Percentiles rank a stretch among this genome's conserved stretches.
These are phyloP conservation scores for Serranus cabrilla DNA, from an alignment of 2,797 vertebrate species.

Conservation along the genomic window DNA sequence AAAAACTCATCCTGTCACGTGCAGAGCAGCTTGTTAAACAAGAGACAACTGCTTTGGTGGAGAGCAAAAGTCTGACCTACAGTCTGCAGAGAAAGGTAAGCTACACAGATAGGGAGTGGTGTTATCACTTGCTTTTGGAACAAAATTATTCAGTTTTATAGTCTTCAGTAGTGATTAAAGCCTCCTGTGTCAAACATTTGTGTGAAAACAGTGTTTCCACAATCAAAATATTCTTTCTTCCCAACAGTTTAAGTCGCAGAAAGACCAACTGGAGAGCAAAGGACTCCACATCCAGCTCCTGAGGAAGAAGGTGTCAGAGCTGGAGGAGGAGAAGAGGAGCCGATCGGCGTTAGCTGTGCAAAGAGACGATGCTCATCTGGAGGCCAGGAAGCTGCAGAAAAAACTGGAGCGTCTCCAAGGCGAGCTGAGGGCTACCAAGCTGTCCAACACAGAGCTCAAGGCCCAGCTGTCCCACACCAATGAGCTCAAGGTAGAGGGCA, in stretches of 20 bases:
- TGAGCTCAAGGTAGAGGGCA: conserved; percentile 92
- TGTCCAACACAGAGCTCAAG: conserved; percentile 88
- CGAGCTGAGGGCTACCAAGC: conserved; percentile 85
- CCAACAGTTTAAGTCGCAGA: conserved; percentile 90
- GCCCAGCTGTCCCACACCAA: conserved; percentile 89
- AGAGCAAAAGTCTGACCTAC: conserved; percentile 89
- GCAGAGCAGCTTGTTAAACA: conserved; percentile 89
- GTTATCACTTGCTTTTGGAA: not conserved
- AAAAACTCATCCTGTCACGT: conserved; percentile 88
- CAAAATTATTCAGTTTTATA: not conserved
- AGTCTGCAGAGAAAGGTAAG: conserved; percentile 92
- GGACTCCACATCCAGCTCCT: conserved; percentile 91
- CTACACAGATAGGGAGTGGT: not conserved
- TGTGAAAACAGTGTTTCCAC: not conserved
- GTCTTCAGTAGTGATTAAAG: not conserved
- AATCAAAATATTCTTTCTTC: not conserved
- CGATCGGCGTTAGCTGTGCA: conserved; percentile 82
- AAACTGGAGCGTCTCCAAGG: conserved; percentile 89
- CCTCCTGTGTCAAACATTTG: not conserved
- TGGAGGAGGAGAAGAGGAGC: conserved; percentile 91
- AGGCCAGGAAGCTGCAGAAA: conserved; percentile 88
- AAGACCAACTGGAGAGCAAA: conserved; percentile 90
- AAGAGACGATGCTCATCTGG: conserved; percentile 85
- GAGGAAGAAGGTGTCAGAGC: conserved; percentile 89
- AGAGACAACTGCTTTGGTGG: conserved; percentile 87